Evolutionary conservation across 2,797 vertebrate genomes (phyloP).

Genomic region (Gambelia wislizenii): DNA sequence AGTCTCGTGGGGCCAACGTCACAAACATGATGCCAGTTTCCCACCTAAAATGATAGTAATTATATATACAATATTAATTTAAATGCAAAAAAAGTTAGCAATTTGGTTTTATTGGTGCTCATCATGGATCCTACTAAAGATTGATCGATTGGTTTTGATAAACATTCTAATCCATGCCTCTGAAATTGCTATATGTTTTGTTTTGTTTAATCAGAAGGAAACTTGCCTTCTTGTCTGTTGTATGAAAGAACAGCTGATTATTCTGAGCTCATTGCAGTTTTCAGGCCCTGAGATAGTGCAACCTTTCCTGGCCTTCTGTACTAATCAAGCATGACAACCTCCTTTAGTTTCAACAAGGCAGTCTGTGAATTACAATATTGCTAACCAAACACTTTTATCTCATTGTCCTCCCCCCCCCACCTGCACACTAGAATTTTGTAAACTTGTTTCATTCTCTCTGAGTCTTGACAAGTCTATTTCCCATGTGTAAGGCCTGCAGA

Average conservation of each 20-base stretch:
- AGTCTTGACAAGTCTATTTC: conserved; percentile 13
- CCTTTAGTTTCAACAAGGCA: not conserved
- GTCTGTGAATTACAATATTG: not conserved
- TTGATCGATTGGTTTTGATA: not conserved
- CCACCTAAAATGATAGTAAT: not conserved
- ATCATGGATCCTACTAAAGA: too few species aligned
- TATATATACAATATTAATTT: not conserved
- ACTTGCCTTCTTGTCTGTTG: not conserved
- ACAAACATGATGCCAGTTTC: too few species aligned
- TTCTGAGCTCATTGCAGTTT: conserved; percentile 14
- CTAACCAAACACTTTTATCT: not conserved
- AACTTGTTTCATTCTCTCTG: not conserved
- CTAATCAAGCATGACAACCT: conserved; percentile 8
- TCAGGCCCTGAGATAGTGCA: not conserved
- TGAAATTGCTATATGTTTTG: not conserved
- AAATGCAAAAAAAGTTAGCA: not conserved
- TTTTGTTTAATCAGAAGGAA: not conserved
- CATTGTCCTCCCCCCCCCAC: too few species aligned
- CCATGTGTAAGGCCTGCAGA: not conserved
- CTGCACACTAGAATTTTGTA: not conserved
- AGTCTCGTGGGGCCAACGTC: too few species aligned
- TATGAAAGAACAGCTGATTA: not conserved
- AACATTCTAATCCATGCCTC: not conserved
- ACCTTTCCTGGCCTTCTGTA: conserved; percentile 7
- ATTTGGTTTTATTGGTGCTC: not conserved